phyloP scores from a whole-genome alignment of 2,113 vertebrate species.

The Struthio camelus region DNA sequence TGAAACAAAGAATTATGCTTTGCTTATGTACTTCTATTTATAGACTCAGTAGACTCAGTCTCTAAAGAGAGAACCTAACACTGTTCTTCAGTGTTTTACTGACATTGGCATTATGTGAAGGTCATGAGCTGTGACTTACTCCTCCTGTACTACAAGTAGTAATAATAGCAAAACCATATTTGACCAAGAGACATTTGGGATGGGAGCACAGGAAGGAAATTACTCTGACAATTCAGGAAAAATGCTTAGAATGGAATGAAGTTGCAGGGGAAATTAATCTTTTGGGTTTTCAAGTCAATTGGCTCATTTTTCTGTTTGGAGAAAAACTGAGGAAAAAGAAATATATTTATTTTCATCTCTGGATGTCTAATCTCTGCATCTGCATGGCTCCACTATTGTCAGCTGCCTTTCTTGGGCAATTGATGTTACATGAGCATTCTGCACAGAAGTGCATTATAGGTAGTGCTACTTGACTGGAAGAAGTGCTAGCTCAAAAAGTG shows the following conservation, averaged over 20 bases:
- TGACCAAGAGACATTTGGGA: not conserved
- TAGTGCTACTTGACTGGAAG: not conserved
- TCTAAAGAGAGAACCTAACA: not conserved
- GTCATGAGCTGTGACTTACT: slow-evolving; percentile 25
- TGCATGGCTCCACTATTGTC: not conserved
- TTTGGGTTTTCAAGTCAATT: not conserved
- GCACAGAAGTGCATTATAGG: not conserved
- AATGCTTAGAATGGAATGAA: slow-evolving; percentile 2
- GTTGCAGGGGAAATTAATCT: not conserved
- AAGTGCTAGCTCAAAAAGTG: not conserved
- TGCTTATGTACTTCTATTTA: not conserved
- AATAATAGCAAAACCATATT: slow-evolving; percentile 36
- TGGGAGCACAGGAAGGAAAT: slow-evolving; percentile 8
- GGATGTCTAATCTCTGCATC: not conserved
- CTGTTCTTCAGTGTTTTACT: not conserved
- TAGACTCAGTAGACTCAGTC: not conserved
- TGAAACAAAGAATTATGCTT: not conserved
- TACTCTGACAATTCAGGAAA: not conserved
- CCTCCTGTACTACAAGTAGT: slow-evolving; percentile 1
- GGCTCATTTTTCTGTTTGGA: not conserved
- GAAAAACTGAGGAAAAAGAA: not conserved
- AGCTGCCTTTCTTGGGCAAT: not conserved
- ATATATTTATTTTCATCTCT: not conserved
- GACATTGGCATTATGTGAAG: not conserved
- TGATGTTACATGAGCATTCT: not conserved